phyloP scores from a whole-genome alignment of 2,113 vertebrate genomes.

The Hypocryptadius cinnamomeus region DNA sequence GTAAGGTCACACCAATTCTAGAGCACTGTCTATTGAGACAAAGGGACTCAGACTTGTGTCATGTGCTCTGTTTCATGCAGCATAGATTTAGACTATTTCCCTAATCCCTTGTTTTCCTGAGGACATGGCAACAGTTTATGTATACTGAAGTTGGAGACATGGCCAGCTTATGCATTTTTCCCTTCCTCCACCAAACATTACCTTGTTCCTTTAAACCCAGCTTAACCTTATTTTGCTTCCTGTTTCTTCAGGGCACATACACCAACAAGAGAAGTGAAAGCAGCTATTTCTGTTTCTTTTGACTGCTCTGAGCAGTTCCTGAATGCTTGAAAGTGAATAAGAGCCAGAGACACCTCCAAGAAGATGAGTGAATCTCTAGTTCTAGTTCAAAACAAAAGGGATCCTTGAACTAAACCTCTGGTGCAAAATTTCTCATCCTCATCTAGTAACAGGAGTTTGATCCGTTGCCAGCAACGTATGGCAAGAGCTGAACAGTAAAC shows the following conservation, averaged over 20 bases:
- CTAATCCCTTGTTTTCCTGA: not conserved
- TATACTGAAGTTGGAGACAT: not conserved
- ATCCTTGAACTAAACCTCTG: not conserved
- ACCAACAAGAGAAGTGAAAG: slow-evolving; percentile 35
- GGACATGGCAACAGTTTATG: not conserved
- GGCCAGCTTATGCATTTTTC: not conserved
- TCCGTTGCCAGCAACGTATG: not conserved
- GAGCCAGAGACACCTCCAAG: not conserved
- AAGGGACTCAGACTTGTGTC: not conserved
- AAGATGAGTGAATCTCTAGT: not conserved
- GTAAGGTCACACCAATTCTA: not conserved
- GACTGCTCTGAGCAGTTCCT: not conserved
- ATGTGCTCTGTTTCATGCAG: not conserved
- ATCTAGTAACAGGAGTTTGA: not conserved
- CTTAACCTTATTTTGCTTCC: slow-evolving; percentile 34
- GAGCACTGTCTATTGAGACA: not conserved
- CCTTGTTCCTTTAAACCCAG: slow-evolving; percentile 44
- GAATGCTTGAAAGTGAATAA: not conserved
- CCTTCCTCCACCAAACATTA: not conserved
- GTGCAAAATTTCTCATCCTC: not conserved
- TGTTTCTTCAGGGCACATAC: slow-evolving; percentile 4
- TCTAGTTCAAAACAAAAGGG: not conserved
- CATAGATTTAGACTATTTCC: not conserved
- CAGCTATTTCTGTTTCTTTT: slow-evolving; percentile 9
- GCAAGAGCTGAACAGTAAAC: not conserved